These are phyloP conservation scores for Myotis vivesi DNA, from an alignment of 2,797 vertebrate species.

Conservation along the genomic window DNA sequence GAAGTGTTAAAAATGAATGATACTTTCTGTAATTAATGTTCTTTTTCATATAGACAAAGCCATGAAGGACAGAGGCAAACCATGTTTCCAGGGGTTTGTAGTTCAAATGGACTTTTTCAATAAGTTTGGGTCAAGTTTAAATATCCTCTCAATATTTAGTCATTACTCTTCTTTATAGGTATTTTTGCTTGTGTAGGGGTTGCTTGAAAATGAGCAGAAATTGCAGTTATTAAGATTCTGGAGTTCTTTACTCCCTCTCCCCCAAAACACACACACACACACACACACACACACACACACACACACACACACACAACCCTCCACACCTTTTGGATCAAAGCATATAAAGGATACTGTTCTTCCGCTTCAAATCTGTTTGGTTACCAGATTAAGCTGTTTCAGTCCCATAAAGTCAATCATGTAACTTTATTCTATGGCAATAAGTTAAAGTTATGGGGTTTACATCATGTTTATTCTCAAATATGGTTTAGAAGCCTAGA, in stretches of 20 bases:
- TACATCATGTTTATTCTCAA: not conserved
- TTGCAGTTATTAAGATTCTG: constrained; percentile 30
- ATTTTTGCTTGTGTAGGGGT: not conserved
- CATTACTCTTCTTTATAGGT: constrained; percentile 9
- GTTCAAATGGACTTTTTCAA: constrained; percentile 2
- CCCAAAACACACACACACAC: no score
- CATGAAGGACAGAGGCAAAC: constrained; percentile 51
- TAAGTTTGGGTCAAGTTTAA: constrained; percentile 45
- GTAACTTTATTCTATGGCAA: not conserved
- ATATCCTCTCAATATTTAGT: constrained; percentile 20
- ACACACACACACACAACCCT: not conserved
- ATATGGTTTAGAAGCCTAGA: not conserved
- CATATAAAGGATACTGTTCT: not conserved
- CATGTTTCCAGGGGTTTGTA: not conserved
- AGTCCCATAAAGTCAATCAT: not conserved
- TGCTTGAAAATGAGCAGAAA: constrained; percentile 47
- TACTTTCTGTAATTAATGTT: constrained; percentile 42
- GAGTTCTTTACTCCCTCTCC: not conserved
- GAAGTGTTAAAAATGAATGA: not conserved
- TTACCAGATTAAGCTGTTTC: constrained; percentile 12
- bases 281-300: no score
- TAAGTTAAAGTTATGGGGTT: not conserved
- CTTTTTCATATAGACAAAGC: constrained; percentile 12
- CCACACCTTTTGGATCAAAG: not conserved
- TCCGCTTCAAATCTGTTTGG: constrained; percentile 24